Evolutionary conservation across 2,888 invertebrate species (phyloP).

Genomic region (Drosophila acutilabella): DNA sequence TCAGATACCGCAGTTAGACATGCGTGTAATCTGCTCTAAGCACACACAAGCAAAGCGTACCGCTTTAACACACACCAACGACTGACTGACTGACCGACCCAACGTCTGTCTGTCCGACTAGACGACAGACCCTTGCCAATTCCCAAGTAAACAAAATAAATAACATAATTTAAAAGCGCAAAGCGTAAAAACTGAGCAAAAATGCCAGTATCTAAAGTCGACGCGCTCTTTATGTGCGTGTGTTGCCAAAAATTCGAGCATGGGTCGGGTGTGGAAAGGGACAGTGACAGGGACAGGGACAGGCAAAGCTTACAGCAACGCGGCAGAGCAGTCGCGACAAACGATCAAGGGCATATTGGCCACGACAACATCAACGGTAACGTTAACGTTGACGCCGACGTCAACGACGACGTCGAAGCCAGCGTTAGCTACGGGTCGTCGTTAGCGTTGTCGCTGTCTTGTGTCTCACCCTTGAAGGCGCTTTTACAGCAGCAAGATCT

Average conservation of each 20-base stretch:
- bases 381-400: conserved; percentile 40
- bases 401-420: conserved; percentile 29
- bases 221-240: conserved; percentile 48
- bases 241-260: conserved; percentile 71
- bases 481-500: conserved; percentile 66
- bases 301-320: conserved; percentile 66
- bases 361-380: conserved; percentile 59
- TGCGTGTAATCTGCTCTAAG: conserved; percentile 54
- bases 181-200: conserved; percentile 57
- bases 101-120: conserved; percentile 47
- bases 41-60: conserved; percentile 42
- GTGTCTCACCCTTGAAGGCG: conserved; percentile 76
- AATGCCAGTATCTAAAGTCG: conserved; percentile 48
- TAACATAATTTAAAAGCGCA: conserved; percentile 61
- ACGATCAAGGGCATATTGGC: conserved; percentile 82
- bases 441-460: conserved; percentile 10
- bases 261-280: conserved; percentile 44
- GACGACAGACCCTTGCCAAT: conserved; percentile 62
- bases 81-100: neutral
- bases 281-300: conserved; percentile 35
- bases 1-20: conserved; percentile 44
- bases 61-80: conserved; percentile 41
- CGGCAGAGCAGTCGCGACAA: conserved; percentile 54
- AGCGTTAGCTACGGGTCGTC: conserved; percentile 15
- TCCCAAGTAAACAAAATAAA: conserved; percentile 73